Evolutionary conservation across 2,113 vertebrate genomes (phyloP).

Genomic region (Platysternon megacephalum): DNA sequence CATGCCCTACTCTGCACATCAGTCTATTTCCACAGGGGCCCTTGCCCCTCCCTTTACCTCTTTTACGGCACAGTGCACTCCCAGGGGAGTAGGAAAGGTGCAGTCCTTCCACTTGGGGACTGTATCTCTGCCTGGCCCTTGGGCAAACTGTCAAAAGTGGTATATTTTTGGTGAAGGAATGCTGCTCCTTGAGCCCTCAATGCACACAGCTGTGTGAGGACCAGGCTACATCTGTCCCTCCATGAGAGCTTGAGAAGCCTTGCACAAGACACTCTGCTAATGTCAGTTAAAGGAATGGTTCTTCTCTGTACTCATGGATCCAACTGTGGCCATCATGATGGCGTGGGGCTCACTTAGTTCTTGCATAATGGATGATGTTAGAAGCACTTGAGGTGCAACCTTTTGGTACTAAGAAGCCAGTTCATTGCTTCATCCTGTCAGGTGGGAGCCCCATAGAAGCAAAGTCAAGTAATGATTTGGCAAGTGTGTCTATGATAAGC

Average conservation of each 20-base stretch:
- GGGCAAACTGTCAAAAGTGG: not conserved
- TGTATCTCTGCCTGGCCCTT: not conserved
- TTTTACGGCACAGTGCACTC: not conserved
- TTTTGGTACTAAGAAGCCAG: not conserved
- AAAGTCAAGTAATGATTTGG: not conserved
- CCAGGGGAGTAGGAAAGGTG: not conserved
- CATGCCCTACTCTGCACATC: not conserved
- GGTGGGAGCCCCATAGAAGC: fast-evolving
- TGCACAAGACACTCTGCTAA: not conserved
- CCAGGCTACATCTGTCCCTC: not conserved
- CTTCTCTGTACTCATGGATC: not conserved
- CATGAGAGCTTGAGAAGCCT: not conserved
- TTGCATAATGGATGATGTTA: not conserved
- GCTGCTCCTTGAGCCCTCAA: not conserved
- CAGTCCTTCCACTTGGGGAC: not conserved
- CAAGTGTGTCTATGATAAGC: fast-evolving
- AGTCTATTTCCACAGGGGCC: not conserved
- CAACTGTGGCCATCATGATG: not conserved
- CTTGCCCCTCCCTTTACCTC: not conserved
- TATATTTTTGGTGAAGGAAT: not conserved
- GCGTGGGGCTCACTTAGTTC: not conserved
- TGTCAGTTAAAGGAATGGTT: not conserved
- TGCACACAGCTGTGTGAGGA: not conserved
- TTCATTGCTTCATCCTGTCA: not conserved
- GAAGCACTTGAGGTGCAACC: not conserved